These are phyloP conservation scores for Adineta ricciae DNA, from an alignment of 2,888 invertebrate species.

Conservation along the genomic window DNA sequence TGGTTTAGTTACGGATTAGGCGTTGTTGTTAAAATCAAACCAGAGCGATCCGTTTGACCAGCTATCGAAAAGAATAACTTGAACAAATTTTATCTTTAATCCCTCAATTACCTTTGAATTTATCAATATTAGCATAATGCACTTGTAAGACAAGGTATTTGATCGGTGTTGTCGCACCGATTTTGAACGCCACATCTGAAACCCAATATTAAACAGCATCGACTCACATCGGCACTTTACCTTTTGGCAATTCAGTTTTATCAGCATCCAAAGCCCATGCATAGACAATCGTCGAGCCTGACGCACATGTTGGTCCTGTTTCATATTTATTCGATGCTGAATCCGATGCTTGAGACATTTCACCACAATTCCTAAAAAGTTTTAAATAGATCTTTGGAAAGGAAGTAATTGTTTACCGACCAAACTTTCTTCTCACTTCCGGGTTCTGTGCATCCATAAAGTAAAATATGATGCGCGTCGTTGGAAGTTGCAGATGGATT, in stretches of 20 bases:
- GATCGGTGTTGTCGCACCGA: slow-evolving; percentile 53
- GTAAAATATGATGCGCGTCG: slow-evolving; percentile 57
- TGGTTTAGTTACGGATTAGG: slow-evolving; percentile 38
- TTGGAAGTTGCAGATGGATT: slow-evolving; percentile 54
- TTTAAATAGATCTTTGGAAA: neutral
- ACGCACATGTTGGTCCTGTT: slow-evolving; percentile 41
- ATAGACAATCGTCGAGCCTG: slow-evolving; percentile 53
- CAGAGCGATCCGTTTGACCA: slow-evolving; percentile 48
- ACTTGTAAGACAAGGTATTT: slow-evolving; percentile 56
- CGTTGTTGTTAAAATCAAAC: slow-evolving; percentile 46
- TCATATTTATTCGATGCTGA: slow-evolving; percentile 34
- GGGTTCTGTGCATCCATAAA: slow-evolving; percentile 54
- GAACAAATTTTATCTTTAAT: no score
- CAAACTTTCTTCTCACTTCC: slow-evolving; percentile 40
- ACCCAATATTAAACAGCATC: slow-evolving; percentile 37
- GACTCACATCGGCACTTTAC: slow-evolving; percentile 37
- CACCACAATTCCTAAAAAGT: slow-evolving; percentile 52
- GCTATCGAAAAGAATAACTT: slow-evolving; percentile 41
- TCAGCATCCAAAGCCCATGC: slow-evolving; percentile 60
- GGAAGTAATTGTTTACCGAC: slow-evolving; percentile 37
- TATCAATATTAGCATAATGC: slow-evolving; percentile 52
- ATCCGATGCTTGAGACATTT: slow-evolving; percentile 40
- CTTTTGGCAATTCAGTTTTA: slow-evolving; percentile 52
- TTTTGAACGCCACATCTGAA: slow-evolving; percentile 53
- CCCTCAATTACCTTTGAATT: slow-evolving; percentile 38